Evolutionary conservation across 2,113 vertebrate species (phyloP).

Genomic region (Lepidothrix coronata): DNA sequence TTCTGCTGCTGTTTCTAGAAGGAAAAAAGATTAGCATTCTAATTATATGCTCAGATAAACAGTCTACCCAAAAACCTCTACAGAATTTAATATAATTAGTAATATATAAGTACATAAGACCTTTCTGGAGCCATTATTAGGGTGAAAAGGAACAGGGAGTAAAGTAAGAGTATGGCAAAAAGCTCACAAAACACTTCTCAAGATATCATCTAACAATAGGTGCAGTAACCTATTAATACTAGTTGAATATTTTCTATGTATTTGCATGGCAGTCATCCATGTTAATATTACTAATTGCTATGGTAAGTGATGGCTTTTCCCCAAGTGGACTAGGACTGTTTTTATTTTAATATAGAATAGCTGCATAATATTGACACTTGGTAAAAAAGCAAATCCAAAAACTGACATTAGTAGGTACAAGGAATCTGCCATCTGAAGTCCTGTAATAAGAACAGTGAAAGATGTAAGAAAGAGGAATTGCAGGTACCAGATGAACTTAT

Average conservation of each 20-base stretch:
- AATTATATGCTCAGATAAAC: constrained; percentile 8
- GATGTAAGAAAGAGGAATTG: not conserved
- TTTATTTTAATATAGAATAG: not conserved
- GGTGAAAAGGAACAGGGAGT: not conserved
- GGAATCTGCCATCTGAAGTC: not conserved
- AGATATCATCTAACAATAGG: not conserved
- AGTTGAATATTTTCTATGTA: constrained; percentile 4
- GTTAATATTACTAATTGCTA: constrained; percentile 30
- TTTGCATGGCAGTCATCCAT: constrained; percentile 2
- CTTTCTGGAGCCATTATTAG: not conserved
- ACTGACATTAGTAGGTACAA: not conserved
- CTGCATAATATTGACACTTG: not conserved
- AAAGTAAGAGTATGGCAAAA: constrained; percentile 2
- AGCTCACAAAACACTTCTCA: not conserved
- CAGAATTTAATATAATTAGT: not conserved
- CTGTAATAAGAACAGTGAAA: not conserved
- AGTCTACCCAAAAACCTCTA: constrained; percentile 6
- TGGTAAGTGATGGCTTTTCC: not conserved
- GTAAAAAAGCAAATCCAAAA: not conserved
- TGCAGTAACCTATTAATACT: constrained; percentile 4
- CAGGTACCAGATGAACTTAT: not conserved
- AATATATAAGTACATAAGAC: not conserved
- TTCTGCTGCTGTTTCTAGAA: constrained; percentile 26
- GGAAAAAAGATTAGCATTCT: not conserved
- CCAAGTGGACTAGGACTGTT: not conserved